phyloP scores from a whole-genome alignment of 2,113 vertebrate genomes.

The Neogobius melanostomus region DNA sequence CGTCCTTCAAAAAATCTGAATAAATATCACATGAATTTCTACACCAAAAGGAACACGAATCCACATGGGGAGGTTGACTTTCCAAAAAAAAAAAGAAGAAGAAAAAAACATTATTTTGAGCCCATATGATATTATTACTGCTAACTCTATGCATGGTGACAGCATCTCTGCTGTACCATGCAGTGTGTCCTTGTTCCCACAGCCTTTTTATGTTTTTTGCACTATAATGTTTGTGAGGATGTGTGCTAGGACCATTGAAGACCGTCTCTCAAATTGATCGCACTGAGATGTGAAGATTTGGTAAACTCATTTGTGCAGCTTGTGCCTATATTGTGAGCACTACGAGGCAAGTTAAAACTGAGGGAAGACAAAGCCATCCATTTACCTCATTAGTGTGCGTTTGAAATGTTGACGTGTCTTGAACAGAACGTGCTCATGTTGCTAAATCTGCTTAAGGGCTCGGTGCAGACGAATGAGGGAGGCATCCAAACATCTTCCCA shows the following conservation, averaged over 20 bases:
- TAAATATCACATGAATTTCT: no score
- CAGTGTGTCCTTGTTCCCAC: neutral
- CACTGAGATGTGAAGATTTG: conserved; percentile 57
- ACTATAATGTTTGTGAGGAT: conserved; percentile 5
- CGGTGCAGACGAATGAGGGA: conserved; percentile 54
- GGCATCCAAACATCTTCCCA: conserved; percentile 60
- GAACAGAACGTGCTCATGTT: conserved; percentile 62
- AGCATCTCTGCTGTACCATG: neutral
- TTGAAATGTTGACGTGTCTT: conserved; percentile 67
- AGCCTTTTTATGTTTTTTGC: no score
- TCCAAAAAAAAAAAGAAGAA: no score
- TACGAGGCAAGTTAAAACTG: conserved; percentile 61
- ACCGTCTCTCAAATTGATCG: conserved; percentile 62
- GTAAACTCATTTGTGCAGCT: conserved; percentile 61
- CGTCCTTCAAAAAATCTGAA: no score
- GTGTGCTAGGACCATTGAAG: conserved; percentile 34
- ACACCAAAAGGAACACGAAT: no score
- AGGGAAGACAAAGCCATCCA: conserved; percentile 71
- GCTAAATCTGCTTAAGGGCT: conserved; percentile 66
- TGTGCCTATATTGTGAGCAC: conserved; percentile 62
- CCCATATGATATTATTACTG: no score
- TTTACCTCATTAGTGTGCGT: conserved; percentile 73
- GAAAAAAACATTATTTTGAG: neutral
- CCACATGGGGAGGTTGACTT: no score
- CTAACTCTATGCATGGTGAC: neutral